Evolutionary conservation across 1,140 invertebrate genomes (phyloP).

Genomic region (Portunus trituberculatus): DNA sequence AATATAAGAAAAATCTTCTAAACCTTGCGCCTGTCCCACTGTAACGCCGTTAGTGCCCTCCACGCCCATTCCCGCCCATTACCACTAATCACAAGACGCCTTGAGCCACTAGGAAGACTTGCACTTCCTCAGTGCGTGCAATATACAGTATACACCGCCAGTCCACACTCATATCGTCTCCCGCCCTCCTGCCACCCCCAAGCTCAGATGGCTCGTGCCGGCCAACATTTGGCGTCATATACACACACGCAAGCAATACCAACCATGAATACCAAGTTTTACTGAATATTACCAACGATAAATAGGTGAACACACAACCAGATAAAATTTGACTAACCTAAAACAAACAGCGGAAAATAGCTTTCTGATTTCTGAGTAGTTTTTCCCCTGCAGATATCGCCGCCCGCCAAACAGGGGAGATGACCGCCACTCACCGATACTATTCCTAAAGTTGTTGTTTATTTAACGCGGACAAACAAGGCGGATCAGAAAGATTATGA

Average conservation of each 20-base stretch:
- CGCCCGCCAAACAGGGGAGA: not conserved
- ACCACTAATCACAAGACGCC: not conserved
- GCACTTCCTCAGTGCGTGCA: not conserved
- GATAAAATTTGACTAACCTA: constrained; percentile 14
- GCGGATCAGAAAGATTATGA: constrained; percentile 37
- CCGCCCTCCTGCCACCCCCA: not conserved
- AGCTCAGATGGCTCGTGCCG: not conserved
- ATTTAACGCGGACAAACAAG: constrained; percentile 39
- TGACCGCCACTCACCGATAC: constrained; percentile 2
- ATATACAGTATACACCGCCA: not conserved
- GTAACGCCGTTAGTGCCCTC: not conserved
- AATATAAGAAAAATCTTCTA: not conserved
- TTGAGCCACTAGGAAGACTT: not conserved
- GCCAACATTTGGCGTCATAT: not conserved
- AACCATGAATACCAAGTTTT: not conserved
- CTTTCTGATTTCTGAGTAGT: not conserved
- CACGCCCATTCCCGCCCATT: not conserved
- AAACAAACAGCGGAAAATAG: not conserved
- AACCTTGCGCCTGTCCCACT: not conserved
- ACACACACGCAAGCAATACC: not conserved
- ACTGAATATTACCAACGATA: not conserved
- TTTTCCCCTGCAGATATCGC: not conserved
- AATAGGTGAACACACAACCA: constrained; percentile 1
- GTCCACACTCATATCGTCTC: not conserved
- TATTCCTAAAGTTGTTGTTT: constrained; percentile 54